A percentile compares a stretch with the other conserved stretches of the same genome.
phyloP scores from a whole-genome alignment of 2,113 vertebrate genomes.

The Platichthys flesus region DNA sequence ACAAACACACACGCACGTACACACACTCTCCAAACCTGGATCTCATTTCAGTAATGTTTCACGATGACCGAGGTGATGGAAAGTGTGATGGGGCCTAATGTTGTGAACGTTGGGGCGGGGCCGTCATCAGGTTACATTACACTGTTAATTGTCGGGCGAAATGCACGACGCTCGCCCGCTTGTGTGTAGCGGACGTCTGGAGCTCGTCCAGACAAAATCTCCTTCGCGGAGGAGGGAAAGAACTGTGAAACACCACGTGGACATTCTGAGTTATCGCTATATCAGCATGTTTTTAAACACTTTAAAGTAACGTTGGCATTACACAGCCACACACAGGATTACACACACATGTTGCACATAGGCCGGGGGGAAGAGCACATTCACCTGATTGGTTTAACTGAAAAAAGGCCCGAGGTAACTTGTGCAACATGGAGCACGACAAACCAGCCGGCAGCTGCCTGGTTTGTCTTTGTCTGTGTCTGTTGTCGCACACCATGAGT shows the following conservation, averaged over 20 bases:
- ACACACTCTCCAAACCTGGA: constrained; percentile 67
- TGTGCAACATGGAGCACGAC: constrained; percentile 39
- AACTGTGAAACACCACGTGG: constrained; percentile 7
- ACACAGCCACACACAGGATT: neutral
- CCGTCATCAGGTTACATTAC: constrained; percentile 59
- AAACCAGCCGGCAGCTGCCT: constrained; percentile 36
- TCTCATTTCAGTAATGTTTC: constrained; percentile 86
- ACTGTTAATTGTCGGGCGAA: constrained; percentile 40
- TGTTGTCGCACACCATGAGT: too few species aligned
- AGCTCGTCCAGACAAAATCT: neutral
- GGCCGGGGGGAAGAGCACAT: too few species aligned
- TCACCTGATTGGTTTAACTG: too few species aligned
- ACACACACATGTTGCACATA: too few species aligned
- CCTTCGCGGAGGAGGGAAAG: neutral
- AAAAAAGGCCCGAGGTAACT: constrained; percentile 29
- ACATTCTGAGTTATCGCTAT: neutral
- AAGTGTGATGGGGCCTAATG: constrained; percentile 67
- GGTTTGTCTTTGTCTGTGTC: constrained; percentile 40
- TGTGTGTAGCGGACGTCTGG: constrained; percentile 15
- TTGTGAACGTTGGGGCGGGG: constrained; percentile 46
- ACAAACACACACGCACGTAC: constrained; percentile 21
- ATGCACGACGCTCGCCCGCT: constrained; percentile 22
- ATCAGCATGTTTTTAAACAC: neutral
- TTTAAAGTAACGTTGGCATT: too few species aligned
- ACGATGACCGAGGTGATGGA: constrained; percentile 86